Evolutionary conservation across 2,113 vertebrate genomes (phyloP).

Genomic region (Pachycephala philippinensis): DNA sequence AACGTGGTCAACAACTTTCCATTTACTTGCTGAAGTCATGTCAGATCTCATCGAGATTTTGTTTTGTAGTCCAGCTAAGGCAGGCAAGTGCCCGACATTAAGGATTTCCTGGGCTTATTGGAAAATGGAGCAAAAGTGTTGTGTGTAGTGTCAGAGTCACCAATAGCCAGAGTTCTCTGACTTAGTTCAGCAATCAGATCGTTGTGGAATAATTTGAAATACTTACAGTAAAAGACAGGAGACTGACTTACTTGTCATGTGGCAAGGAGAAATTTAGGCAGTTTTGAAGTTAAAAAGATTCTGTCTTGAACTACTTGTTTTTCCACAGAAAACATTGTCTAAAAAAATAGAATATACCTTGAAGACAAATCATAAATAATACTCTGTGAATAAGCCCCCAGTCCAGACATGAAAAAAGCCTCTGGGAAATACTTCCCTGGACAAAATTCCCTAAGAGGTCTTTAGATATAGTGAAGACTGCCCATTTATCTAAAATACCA

Average conservation of each 20-base stretch:
- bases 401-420: neutral
- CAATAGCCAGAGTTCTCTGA: neutral
- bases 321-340: neutral
- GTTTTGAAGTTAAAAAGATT: neutral
- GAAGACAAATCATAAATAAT: slow-evolving; percentile 13
- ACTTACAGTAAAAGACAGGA: neutral
- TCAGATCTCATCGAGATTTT: neutral
- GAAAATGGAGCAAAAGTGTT: neutral
- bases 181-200: neutral
- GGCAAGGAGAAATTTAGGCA: neutral
- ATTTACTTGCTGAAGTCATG: neutral
- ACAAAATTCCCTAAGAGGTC: neutral
- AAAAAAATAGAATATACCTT: slow-evolving; percentile 7
- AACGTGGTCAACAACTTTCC: fast-evolving
- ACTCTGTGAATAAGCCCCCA: neutral
- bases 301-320: neutral
- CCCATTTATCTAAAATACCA: neutral
- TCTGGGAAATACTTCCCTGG: neutral
- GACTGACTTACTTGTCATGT: neutral
- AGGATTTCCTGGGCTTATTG: neutral
- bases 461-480: neutral
- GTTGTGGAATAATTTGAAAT: neutral
- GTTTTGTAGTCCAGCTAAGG: neutral
- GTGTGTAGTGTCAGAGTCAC: neutral
- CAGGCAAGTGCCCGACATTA: neutral